These are phyloP conservation scores for Tetramorium alpestre DNA, from an alignment of 1,140 invertebrate genomes.

Conservation along the genomic window DNA sequence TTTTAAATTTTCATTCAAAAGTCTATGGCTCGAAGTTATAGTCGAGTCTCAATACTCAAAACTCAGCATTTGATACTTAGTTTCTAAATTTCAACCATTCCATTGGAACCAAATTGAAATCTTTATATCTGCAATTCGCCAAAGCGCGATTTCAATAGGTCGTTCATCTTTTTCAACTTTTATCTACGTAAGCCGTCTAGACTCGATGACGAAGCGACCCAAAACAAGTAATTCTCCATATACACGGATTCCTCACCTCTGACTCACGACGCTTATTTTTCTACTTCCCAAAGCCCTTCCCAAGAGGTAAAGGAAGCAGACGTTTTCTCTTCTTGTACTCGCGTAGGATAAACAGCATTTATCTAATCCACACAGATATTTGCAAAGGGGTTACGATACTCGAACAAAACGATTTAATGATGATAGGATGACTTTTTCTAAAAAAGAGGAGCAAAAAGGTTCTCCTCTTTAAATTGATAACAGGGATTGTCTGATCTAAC, in stretches of 20 bases:
- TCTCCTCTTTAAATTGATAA: no score
- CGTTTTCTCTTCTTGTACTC: not conserved
- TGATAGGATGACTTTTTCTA: no score
- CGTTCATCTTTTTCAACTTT: conserved; percentile 29
- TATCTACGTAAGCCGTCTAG: not conserved
- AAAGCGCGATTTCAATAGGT: not conserved
- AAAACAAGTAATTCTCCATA: conserved; percentile 37
- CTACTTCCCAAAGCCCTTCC: not conserved
- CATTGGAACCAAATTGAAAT: no score
- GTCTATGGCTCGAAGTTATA: not conserved
- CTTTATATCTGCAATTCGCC: not conserved
- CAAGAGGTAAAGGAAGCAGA: not conserved
- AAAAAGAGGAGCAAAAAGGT: no score
- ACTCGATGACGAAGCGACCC: conserved; percentile 14
- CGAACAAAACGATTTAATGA: no score
- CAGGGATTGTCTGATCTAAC: no score
- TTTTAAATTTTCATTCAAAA: not conserved
- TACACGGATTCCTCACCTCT: not conserved
- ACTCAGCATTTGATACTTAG: no score
- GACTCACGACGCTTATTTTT: conserved; percentile 54
- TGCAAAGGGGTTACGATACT: no score
- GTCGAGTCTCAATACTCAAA: no score
- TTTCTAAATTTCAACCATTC: no score
- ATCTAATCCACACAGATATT: no score
- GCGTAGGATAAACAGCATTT: not conserved